A percentile compares a stretch with the other conserved stretches of the same genome.
These are phyloP conservation scores for Arctocebus calabarensis DNA, from an alignment of 2,797 vertebrate genomes.

Conservation along the genomic window DNA sequence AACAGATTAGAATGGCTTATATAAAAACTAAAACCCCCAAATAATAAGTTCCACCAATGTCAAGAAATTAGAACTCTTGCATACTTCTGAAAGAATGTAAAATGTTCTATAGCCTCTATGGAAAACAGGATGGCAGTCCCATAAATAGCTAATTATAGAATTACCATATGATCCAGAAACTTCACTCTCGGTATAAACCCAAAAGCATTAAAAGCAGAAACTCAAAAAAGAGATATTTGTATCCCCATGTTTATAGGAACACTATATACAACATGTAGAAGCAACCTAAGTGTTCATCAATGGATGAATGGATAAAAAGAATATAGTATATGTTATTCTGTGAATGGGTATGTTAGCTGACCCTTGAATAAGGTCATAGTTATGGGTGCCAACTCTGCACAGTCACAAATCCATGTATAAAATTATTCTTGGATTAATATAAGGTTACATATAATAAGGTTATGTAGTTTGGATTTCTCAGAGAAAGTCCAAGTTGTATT, in stretches of 20 bases:
- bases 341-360: neutral
- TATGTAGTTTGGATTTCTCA: neutral
- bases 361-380: neutral
- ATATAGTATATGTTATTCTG: neutral
- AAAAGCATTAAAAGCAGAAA: neutral
- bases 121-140: neutral
- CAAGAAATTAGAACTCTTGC: neutral
- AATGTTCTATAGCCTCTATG: neutral
- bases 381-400: neutral
- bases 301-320: neutral
- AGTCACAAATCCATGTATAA: neutral
- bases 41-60: neutral
- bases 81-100: neutral
- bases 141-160: neutral
- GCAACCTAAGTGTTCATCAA: neutral
- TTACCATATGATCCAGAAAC: neutral
- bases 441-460: no score
- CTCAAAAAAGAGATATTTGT: neutral
- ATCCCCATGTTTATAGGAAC: neutral
- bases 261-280: neutral
- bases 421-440: no score
- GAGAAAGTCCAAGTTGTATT: neutral
- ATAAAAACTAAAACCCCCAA: neutral
- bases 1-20: neutral
- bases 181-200: neutral